Conservation (phyloP, 2,888 invertebrate species). For the Cheilosia vulpina region DNA sequence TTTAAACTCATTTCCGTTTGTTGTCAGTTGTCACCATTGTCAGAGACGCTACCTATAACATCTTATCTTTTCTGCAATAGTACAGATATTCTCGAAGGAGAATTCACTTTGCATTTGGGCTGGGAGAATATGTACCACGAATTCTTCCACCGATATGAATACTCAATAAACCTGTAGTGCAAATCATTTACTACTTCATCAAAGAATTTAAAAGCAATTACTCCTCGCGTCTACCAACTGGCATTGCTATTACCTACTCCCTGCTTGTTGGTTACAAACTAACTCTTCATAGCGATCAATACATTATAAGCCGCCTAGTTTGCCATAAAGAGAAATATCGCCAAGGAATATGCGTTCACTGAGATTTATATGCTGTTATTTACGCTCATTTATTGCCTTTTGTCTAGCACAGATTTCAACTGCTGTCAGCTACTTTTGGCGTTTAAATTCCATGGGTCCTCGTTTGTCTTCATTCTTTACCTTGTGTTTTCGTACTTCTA, state of each 20-base stretch:
- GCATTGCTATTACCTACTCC: neutral
- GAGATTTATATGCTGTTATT: conserved; percentile 65
- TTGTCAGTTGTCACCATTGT: too few species aligned
- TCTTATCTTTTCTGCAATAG: too few species aligned
- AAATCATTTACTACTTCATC: too few species aligned
- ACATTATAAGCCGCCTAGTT: conserved; percentile 63
- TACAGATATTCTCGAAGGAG: too few species aligned
- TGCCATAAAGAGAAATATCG: conserved; percentile 53
- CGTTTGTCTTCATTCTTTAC: conserved; percentile 72
- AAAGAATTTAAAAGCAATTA: too few species aligned
- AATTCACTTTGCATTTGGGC: too few species aligned
- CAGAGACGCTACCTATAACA: too few species aligned
- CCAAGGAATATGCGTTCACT: conserved; percentile 45
- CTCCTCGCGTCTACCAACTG: too few species aligned
- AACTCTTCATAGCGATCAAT: conserved; percentile 35
- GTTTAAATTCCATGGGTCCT: conserved; percentile 67
- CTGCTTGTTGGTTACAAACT: conserved; percentile 15
- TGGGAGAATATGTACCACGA: too few species aligned
- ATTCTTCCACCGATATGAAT: too few species aligned
- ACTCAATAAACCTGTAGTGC: too few species aligned
- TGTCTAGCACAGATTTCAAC: conserved; percentile 64
- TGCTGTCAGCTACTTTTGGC: conserved; percentile 69
- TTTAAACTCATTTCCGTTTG: too few species aligned
- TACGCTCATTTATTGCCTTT: conserved; percentile 70
- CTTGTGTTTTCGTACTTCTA: conserved; percentile 27